Evolutionary conservation across 2,888 invertebrate genomes (phyloP), one percentile per base, ranked within the genome.

Genomic region (Drosophila trichaetosa): DNA sequence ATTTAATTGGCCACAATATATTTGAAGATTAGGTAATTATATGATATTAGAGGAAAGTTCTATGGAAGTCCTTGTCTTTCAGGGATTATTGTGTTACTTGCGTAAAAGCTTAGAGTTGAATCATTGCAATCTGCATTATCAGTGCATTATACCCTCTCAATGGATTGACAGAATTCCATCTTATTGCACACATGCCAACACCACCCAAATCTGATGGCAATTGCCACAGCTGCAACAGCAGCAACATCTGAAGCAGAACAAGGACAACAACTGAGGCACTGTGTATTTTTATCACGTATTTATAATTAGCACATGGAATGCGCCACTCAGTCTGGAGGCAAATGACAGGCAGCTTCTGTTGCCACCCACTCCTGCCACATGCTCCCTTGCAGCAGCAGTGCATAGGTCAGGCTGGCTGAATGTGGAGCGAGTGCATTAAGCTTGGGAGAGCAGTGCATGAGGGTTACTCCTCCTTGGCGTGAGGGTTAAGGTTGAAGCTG

Each of bases 261-360:
- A 57, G 75, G 69, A 79, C 80, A 63, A 40, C 64, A 76, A 56
- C 61, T 57, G 54, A 57, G 64, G 73, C 38, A 46, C 73, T 69
- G 66, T 73, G 74, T 64, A 83, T 82, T 88, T 88, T 74, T 79
- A 78, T 75, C 85, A 85, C 85, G 85, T 85, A 85, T 80, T 88
- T 88, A 83, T 85, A 85, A 85, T 85, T 85, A 85, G 85, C 88
- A 87, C 87, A 79, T 79, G 82, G 65, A 83, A 83, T 83, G 78
- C 78, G 65, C 60, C 70, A 83, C 80, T 73, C 67, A 76, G 76
- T 60, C 69, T 66, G 57, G 62, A 56, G 76, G 83, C 66, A 58
- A 60, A 48, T 29, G 63, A n/a, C 70, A 78, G 67, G 21, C 69
- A 67, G 71, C 73, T 69, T 69, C 69, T 72, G 21, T 40, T 61